A percentile compares a stretch with the other conserved stretches of the same genome.
phyloP scores from a whole-genome alignment of 2,888 invertebrate species.

The Microchrysa polita region DNA sequence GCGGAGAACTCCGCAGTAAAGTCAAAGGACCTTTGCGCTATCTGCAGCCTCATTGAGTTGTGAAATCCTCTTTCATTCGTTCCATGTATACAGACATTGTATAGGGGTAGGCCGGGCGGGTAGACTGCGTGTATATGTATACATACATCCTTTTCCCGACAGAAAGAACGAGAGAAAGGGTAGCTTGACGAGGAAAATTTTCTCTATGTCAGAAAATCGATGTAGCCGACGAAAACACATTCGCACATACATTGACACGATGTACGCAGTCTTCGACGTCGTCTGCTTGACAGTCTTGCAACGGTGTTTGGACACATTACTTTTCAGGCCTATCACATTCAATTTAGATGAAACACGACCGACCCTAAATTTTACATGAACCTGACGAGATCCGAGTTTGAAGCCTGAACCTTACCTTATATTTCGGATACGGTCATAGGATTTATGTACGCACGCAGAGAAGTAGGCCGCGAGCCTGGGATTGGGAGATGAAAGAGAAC shows the following conservation, averaged over 20 bases:
- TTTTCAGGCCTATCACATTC: neutral
- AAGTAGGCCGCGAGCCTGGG: neutral
- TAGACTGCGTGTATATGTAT: neutral
- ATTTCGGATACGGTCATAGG: too few species aligned
- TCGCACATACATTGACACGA: neutral
- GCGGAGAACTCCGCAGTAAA: conserved; percentile 1
- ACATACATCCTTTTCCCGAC: neutral
- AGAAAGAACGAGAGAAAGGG: neutral
- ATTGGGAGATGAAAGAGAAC: neutral
- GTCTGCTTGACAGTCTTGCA: neutral
- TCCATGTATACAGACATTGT: neutral
- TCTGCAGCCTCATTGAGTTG: neutral
- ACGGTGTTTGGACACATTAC: neutral
- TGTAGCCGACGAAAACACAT: neutral
- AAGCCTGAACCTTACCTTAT: neutral
- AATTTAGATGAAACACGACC: neutral
- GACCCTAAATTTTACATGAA: conserved; percentile 4
- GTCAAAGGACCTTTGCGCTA: conserved; percentile 1
- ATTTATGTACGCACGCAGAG: neutral
- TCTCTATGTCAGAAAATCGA: neutral
- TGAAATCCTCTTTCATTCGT: neutral
- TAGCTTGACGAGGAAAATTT: neutral
- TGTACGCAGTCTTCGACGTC: too few species aligned
- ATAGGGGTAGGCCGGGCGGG: neutral
- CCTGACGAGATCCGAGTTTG: neutral